Conservation (phyloP, 2,888 invertebrate species). For the Eristalis tenax region DNA sequence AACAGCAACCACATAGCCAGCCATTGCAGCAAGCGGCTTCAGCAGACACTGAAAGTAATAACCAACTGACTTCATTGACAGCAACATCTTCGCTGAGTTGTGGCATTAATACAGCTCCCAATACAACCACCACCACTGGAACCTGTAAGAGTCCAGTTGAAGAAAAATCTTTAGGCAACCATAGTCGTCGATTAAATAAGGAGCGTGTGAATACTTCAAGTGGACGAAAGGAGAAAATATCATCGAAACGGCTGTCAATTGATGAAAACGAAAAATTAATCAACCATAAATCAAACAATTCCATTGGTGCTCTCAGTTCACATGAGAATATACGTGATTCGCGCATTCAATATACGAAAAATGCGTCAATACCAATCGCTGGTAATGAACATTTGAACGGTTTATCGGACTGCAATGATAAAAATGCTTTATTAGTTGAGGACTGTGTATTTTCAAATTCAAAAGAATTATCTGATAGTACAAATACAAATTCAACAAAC, state of each 20-base stretch:
- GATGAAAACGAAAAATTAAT: slow-evolving; percentile 47
- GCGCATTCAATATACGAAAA: slow-evolving; percentile 4
- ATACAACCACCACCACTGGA: background rate
- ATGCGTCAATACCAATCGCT: background rate
- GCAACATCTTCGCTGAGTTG: slow-evolving; percentile 58
- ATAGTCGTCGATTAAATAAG: slow-evolving; percentile 56
- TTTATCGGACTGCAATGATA: slow-evolving; percentile 43
- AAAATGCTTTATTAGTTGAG: slow-evolving; percentile 63
- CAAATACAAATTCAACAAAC: slow-evolving; percentile 72
- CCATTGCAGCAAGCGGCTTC: slow-evolving; percentile 27
- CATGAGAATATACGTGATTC: slow-evolving; percentile 38
- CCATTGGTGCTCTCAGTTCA: slow-evolving; percentile 54
- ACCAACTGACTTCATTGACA: slow-evolving; percentile 66
- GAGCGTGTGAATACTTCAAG: slow-evolving; percentile 39
- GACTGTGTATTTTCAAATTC: slow-evolving; percentile 71
- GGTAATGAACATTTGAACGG: slow-evolving; percentile 44
- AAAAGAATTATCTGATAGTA: slow-evolving; percentile 68
- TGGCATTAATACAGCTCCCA: slow-evolving; percentile 31
- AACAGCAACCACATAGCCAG: slow-evolving; percentile 48
- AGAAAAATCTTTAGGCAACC: slow-evolving; percentile 40
- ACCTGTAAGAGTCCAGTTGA: slow-evolving; percentile 60
- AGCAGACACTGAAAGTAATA: slow-evolving; percentile 57
- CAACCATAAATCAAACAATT: slow-evolving; percentile 43
- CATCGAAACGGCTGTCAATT: slow-evolving; percentile 35
- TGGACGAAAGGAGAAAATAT: slow-evolving; percentile 57